Evolutionary conservation across 1,140 invertebrate species (phyloP), one percentile per base, ranked within the genome.

Genomic region (Zophobas morio): DNA sequence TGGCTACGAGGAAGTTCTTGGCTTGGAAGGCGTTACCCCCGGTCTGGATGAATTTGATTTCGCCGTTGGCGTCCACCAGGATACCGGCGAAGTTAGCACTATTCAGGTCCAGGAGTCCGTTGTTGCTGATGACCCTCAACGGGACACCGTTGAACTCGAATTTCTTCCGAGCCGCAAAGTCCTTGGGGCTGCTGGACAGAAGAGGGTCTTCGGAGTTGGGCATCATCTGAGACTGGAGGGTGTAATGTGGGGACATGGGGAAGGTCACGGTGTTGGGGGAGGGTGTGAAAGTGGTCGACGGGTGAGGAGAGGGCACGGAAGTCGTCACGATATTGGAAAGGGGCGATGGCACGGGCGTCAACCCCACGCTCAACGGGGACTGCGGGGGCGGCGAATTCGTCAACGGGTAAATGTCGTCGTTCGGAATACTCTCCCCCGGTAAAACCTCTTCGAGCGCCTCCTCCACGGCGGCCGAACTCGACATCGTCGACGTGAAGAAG

Each of bases 401-500:
- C 81, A 89, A 90, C 1, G 90, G 88, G 76, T 92, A 92, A 0
- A 92, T 87, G 80, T 92, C 91, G 75, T 91, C 86, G 1, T 84
- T 80, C 71, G 89, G 86, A 81, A 90, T 88, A 46, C 89, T 92
- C 86, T 95, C 93, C 77, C 93, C 93, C 1, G 94, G 94, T 20
- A 95, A 85, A 0, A 95, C 94, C 85, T 95, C 94, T 82, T 93
- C 92, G 35, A 95, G 84, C 0, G 94, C 94, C 85, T 94, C 93
- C 85, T 95, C 94, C 0, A 95, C 94, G 78, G 94, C 94, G 79
- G 94, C 94, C 20, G 94, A 93, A 63, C 93, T 94, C 0, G 94
- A 94, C 89, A 95, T 95, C 32, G 93, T 93, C n/a, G 92, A 92
- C n/a, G 93, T 94, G 84, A 94, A 95, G 85, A 95, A 95, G 0